Evolutionary conservation across 2,113 vertebrate genomes (phyloP), one percentile per base, ranked within the genome.

Genomic region (Microcebus lehilahytsara): DNA sequence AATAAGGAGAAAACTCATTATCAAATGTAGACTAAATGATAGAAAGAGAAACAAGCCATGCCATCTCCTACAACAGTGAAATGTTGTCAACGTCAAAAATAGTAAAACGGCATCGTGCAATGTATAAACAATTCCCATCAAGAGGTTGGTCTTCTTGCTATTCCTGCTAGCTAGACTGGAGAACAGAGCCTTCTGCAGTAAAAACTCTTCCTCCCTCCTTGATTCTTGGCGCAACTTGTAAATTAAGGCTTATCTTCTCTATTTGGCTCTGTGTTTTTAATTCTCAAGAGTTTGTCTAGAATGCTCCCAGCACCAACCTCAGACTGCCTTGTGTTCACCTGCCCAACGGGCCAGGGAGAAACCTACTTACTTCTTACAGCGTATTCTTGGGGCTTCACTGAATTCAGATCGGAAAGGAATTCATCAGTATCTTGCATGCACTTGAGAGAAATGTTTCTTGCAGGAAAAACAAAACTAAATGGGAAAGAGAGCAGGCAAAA

Each of bases 301-400:
- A 85, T 1, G n/a, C 34, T 67, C 51, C 64, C 22, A 56, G 79
- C 40, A 67, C 8, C 11, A 42, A n/a, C 42, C 3, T 85, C 58
- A 64, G 69, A 23, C 60, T 71, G 46, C n/a, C 89, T 85, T 1
- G 4, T 14, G n/a, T 34, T 77, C 34, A 72, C 60, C 74, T 23
- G 25, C 30, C 25, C 64, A 23, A 9, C 0, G 0, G 42, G 64
- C 60, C 56, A 17, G 27, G 56, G 46, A 74, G 89, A 12, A 91
- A 12, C 56, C 71, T 67, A 99, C 99, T 99, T 98, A 99, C 99
- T 99, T 96, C 98, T 96, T 58, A 98, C 97, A 27, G 99, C 99
- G n/a, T 99, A 99, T 71, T 98, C 96, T 92, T 98, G 98, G 51
- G 99, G 99, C 13, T 93, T 95, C 87, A 97, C 97, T 75, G 98